These are phyloP conservation scores for Dendrolimus kikuchii DNA, from an alignment of 1,140 invertebrate genomes.

Conservation along the genomic window DNA sequence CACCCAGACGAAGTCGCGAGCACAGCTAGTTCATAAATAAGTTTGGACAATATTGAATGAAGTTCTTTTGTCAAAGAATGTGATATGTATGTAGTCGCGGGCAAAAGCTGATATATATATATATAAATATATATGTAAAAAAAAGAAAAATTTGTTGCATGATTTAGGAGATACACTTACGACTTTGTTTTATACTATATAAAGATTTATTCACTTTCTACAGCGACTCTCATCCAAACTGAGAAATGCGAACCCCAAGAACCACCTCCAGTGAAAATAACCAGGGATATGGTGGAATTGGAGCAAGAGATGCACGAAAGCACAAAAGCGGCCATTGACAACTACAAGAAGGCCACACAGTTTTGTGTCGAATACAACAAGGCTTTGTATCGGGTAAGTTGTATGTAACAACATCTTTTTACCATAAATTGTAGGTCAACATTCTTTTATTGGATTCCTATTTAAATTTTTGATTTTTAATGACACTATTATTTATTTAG, in stretches of 20 bases:
- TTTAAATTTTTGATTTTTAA: too few species aligned
- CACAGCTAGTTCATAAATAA: too few species aligned
- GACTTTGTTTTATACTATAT: neutral
- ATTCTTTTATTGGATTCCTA: too few species aligned
- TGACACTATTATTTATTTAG: too few species aligned
- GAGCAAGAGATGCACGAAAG: conserved; percentile 63
- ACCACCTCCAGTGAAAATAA: conserved; percentile 30
- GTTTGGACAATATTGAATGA: too few species aligned
- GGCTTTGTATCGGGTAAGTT: conserved; percentile 40
- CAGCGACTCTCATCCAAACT: conserved; percentile 48
- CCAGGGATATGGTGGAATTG: conserved; percentile 52
- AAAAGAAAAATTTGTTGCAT: neutral
- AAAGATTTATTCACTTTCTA: conserved; percentile 9
- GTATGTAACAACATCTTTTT: too few species aligned
- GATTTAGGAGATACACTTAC: neutral
- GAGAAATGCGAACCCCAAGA: conserved; percentile 39
- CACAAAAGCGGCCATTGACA: conserved; percentile 50
- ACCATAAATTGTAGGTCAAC: too few species aligned
- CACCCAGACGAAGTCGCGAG: too few species aligned
- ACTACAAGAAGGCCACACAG: conserved; percentile 42
- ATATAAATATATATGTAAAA: too few species aligned
- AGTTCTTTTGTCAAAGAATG: too few species aligned
- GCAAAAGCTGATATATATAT: too few species aligned
- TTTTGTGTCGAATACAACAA: conserved; percentile 40
- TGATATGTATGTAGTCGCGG: too few species aligned